A percentile compares a stretch with the other conserved stretches of the same genome.
phyloP scores from a whole-genome alignment of 2,888 invertebrate species.

The Nephrotoma appendiculata region DNA sequence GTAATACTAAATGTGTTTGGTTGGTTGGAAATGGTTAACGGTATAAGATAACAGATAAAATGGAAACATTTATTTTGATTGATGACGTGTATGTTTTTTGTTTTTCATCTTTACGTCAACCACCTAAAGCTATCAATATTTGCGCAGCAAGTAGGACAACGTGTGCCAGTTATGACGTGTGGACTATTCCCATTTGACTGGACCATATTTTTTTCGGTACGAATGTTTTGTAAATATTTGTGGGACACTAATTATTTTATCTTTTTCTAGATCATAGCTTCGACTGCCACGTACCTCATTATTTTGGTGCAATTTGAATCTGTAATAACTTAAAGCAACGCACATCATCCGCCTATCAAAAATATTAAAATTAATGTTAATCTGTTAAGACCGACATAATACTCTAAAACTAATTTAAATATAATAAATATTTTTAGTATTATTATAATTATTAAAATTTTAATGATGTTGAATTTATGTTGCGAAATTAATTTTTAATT shows the following conservation, averaged over 20 bases:
- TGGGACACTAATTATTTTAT: background rate
- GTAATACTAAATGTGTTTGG: background rate
- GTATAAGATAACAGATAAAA: background rate
- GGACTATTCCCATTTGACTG: background rate
- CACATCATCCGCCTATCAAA: background rate
- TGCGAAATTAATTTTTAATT: background rate
- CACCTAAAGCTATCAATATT: background rate
- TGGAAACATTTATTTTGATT: background rate
- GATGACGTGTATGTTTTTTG: background rate
- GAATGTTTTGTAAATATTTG: background rate
- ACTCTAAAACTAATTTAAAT: background rate
- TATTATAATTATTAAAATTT: background rate
- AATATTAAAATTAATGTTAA: background rate
- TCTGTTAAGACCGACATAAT: background rate
- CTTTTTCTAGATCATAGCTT: background rate
- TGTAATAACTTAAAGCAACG: background rate
- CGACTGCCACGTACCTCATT: background rate
- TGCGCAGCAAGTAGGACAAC: background rate
- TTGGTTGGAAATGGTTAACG: background rate
- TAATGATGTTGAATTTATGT: background rate
- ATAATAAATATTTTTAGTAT: background rate
- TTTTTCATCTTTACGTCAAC: background rate
- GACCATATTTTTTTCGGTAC: background rate
- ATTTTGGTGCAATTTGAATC: background rate
- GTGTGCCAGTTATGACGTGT: background rate